phyloP scores from a whole-genome alignment of 2,888 invertebrate genomes.

The Mechanitis messenoides region DNA sequence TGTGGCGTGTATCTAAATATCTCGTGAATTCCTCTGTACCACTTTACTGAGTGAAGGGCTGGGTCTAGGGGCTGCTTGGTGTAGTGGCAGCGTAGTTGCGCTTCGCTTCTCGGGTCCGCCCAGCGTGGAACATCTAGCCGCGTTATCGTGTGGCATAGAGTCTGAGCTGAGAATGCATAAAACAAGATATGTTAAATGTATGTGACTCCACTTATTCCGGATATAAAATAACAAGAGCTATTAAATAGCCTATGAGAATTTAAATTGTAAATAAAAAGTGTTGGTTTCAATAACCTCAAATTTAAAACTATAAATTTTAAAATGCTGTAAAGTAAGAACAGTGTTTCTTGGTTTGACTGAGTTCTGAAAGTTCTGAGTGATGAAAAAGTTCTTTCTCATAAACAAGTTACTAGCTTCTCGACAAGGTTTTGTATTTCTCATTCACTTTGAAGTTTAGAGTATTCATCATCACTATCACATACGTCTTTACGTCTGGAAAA shows the following conservation, averaged over 20 bases:
- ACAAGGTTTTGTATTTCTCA: background rate
- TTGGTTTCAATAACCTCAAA: background rate
- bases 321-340: background rate
- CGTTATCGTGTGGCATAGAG: slow-evolving; percentile 62
- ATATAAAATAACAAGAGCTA: too few relatives aligned
- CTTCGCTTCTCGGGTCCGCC: slow-evolving; percentile 59
- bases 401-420: slow-evolving; percentile 5
- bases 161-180: slow-evolving; percentile 47
- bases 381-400: background rate
- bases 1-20: slow-evolving; percentile 67
- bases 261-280: background rate
- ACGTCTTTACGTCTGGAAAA: background rate
- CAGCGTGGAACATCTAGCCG: slow-evolving; percentile 61
- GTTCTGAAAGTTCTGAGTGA: background rate
- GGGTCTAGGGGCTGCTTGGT: slow-evolving; percentile 62
- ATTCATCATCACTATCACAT: background rate
- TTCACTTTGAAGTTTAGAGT: background rate
- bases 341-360: background rate
- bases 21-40: slow-evolving; percentile 80
- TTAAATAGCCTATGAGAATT: too few relatives aligned
- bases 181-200: background rate
- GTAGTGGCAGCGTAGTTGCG: slow-evolving; percentile 58
- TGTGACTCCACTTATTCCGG: background rate
- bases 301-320: background rate
- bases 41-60: slow-evolving; percentile 84